Percentiles rank a stretch among this genome's conserved stretches.
phyloP scores from a whole-genome alignment of 2,113 vertebrate genomes.

The Excalfactoria chinensis region DNA sequence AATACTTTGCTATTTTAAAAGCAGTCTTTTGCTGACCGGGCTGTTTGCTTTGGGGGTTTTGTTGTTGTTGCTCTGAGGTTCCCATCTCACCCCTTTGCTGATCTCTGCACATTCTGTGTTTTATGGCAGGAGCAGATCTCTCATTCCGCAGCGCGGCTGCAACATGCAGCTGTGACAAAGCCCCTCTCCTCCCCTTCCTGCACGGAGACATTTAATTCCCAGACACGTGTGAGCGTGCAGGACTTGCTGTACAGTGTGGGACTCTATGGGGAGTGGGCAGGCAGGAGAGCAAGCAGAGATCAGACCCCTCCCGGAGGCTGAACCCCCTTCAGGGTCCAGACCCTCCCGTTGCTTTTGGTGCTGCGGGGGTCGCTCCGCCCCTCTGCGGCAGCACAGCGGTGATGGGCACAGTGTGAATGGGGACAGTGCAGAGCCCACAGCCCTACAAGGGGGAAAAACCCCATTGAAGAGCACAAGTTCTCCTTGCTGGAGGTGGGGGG shows the following conservation, averaged over 20 bases:
- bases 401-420: not conserved
- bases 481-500: not conserved
- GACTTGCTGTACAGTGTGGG: not conserved
- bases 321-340: too few species aligned
- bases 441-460: too few species aligned
- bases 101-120: not conserved
- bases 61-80: not conserved
- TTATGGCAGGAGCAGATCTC: not conserved
- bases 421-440: not conserved
- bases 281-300: not conserved
- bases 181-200: rapidly evolving
- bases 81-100: not conserved
- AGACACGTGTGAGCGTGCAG: not conserved
- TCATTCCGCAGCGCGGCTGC: not conserved
- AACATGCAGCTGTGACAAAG: not conserved
- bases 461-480: not conserved
- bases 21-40: rapidly evolving
- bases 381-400: conserved; percentile 29
- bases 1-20: not conserved
- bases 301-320: not conserved
- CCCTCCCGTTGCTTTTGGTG: too few species aligned
- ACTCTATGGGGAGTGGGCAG: not conserved
- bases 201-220: rapidly evolving
- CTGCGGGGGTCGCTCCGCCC: conserved; percentile 32
- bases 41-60: not conserved